phyloP scores from a whole-genome alignment of 30 jellyfish, hydroid and myxozoan species.

The Aurelia sp. region DNA sequence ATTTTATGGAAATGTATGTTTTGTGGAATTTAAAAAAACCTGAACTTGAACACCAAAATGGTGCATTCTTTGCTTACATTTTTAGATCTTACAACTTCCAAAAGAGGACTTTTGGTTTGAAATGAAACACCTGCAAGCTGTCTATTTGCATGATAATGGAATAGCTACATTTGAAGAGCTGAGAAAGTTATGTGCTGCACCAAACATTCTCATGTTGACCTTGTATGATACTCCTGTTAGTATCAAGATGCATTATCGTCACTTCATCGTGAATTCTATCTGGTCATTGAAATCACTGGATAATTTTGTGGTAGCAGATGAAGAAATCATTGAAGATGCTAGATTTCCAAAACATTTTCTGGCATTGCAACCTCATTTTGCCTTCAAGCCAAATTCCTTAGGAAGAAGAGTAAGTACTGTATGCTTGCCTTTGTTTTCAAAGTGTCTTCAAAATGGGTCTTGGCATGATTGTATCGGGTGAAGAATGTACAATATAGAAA shows the following conservation, averaged over 20 bases:
- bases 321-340: conserved; percentile 93
- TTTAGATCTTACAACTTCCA: conserved; percentile 79
- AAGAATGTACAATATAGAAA: too few species aligned
- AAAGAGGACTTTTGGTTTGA: conserved; percentile 67
- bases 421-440: not conserved
- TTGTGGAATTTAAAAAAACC: too few species aligned
- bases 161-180: conserved; percentile 60
- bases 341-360: conserved; percentile 47
- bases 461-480: not conserved
- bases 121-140: conserved; percentile 42
- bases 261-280: conserved; percentile 82
- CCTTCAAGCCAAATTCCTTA: conserved; percentile 54
- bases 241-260: conserved; percentile 79
- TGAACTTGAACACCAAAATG: too few species aligned
- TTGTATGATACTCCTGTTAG: conserved; percentile 91
- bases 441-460: not conserved
- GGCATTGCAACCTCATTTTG: conserved; percentile 63
- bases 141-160: conserved; percentile 86
- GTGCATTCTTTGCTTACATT: not conserved
- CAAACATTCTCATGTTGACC: conserved; percentile 59
- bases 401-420: conserved; percentile 14
- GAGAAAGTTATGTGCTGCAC: conserved; percentile 49
- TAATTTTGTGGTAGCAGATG: conserved; percentile 83
- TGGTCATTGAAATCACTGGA: conserved; percentile 93
- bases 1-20: too few species aligned